Conservation (phyloP, 2,113 vertebrate genomes). For the Oenanthe oenanthe region DNA sequence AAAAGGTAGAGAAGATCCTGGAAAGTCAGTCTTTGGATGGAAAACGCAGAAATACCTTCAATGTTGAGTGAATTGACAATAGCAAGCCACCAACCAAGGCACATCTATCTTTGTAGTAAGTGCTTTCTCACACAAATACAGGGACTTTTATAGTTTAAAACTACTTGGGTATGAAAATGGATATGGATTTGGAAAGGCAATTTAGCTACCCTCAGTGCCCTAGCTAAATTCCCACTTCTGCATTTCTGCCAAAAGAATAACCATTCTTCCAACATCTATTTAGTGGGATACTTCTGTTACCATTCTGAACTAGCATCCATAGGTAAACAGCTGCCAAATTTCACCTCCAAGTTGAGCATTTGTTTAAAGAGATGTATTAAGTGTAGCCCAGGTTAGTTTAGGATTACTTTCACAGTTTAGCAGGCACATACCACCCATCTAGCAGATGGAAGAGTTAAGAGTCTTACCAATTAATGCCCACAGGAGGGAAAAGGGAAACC, state of each 20-base stretch:
- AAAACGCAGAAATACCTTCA: neutral
- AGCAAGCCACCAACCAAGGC: neutral
- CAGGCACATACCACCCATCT: neutral
- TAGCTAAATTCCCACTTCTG: neutral
- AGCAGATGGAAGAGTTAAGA: neutral
- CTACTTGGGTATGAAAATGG: neutral
- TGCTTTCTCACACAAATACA: neutral
- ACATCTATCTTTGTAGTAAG: neutral
- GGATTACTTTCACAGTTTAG: neutral
- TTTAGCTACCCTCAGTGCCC: neutral
- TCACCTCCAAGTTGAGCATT: neutral
- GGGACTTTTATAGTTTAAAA: neutral
- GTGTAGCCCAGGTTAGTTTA: neutral
- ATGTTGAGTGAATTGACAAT: neutral
- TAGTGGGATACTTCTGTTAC: neutral
- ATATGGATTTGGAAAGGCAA: neutral
- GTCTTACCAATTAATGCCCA: neutral
- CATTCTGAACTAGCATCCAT: neutral
- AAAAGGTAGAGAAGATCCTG: neutral
- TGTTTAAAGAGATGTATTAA: neutral
- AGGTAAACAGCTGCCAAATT: neutral
- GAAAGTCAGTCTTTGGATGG: neutral
- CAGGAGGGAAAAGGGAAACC: neutral
- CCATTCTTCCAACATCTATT: neutral
- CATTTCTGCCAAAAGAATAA: neutral